Conservation (phyloP, 2,888 invertebrate species). For the Plutella xylostella region DNA sequence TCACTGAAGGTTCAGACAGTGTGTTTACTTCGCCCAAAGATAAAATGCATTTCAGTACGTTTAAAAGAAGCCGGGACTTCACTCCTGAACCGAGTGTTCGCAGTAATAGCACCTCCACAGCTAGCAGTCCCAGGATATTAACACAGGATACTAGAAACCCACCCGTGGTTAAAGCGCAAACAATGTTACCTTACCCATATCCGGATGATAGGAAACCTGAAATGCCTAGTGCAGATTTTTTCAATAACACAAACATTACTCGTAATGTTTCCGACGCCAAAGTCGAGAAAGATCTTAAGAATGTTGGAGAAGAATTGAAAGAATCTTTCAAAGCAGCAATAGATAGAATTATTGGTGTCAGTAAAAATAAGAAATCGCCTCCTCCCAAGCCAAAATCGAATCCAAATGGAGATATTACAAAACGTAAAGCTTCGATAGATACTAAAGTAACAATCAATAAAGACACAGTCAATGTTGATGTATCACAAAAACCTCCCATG, state of each 20-base stretch:
- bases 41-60: conserved; percentile 24
- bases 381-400: conserved; percentile 11
- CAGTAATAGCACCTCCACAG: not conserved
- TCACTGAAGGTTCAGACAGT: conserved; percentile 46
- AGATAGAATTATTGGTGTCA: conserved; percentile 39
- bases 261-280: conserved; percentile 27
- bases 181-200: conserved; percentile 40
- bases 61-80: not conserved
- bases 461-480: no score
- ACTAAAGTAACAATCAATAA: not conserved
- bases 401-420: not conserved
- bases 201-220: conserved; percentile 31
- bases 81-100: not conserved
- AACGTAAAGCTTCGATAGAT: not conserved
- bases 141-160: conserved; percentile 22
- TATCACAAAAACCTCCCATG: no score
- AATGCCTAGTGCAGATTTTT: conserved; percentile 20
- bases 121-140: conserved; percentile 13
- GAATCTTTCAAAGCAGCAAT: conserved; percentile 50
- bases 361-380: conserved; percentile 23
- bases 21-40: conserved; percentile 37
- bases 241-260: conserved; percentile 14
- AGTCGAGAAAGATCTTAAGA: conserved; percentile 42
- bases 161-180: conserved; percentile 41
- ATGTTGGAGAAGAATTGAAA: conserved; percentile 48